Percentiles rank a stretch among this genome's conserved stretches.
phyloP scores from a whole-genome alignment of 1,140 invertebrate species.

The Periplaneta americana region DNA sequence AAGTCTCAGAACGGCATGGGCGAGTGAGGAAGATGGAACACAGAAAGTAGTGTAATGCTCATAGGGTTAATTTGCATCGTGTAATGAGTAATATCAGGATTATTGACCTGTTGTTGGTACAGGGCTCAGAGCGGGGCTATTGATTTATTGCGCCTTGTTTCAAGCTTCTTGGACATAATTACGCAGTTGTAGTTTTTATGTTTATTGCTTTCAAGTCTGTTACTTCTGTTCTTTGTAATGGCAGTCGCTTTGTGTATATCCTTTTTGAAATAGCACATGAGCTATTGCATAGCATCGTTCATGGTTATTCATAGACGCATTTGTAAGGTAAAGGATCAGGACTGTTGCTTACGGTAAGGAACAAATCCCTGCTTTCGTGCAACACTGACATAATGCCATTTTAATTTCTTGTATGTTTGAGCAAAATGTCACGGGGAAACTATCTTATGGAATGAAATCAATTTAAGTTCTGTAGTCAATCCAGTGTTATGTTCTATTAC shows the following conservation, averaged over 20 bases:
- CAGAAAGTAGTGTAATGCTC: not conserved
- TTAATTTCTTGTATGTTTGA: no score
- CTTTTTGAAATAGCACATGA: not conserved
- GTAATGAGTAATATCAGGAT: not conserved
- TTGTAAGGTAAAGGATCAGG: not conserved
- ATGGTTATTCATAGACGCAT: not conserved
- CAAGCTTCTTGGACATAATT: not conserved
- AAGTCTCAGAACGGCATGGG: not conserved
- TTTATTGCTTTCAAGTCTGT: not conserved
- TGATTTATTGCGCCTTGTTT: not conserved
- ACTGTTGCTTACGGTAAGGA: not conserved
- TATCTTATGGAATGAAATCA: no score
- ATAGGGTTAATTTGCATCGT: not conserved
- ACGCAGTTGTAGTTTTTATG: not conserved
- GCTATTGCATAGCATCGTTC: not conserved
- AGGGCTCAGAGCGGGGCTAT: not conserved
- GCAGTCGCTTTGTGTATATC: not conserved
- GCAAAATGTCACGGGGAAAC: no score
- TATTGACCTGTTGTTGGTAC: not conserved
- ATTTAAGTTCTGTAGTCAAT: no score
- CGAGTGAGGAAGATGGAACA: not conserved
- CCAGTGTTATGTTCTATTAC: no score
- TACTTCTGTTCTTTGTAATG: not conserved
- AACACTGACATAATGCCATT: not conserved
- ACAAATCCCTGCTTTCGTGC: not conserved